These are phyloP conservation scores for Phalacrocorax brasilianus DNA, from an alignment of 2,113 vertebrate genomes.

Conservation along the genomic window DNA sequence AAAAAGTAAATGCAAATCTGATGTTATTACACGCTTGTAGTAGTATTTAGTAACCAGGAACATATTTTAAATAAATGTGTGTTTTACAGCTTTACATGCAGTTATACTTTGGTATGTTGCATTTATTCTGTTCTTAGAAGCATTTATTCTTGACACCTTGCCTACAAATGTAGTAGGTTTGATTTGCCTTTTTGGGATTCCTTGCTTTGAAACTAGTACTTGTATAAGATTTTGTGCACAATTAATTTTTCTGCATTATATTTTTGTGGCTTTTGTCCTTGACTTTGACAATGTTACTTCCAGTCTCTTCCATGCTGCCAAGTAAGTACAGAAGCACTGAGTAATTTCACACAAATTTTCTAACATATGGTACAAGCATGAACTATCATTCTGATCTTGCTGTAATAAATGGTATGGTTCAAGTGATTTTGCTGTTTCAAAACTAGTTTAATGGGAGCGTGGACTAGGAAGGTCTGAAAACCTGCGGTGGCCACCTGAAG, in stretches of 20 bases:
- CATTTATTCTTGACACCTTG: background rate
- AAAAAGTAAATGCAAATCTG: background rate
- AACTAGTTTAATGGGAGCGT: background rate
- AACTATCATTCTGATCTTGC: background rate
- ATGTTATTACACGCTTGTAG: background rate
- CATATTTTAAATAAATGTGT: background rate
- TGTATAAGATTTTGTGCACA: background rate
- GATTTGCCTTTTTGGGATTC: background rate
- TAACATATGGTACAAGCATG: background rate
- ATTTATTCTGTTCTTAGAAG: background rate
- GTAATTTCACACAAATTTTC: background rate
- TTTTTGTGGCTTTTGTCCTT: conserved; percentile 73
- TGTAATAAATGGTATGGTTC: background rate
- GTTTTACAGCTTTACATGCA: background rate
- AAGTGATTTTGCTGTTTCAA: background rate
- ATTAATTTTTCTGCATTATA: background rate
- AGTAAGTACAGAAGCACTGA: conserved; percentile 83
- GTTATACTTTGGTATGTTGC: background rate
- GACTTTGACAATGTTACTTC: conserved; percentile 65
- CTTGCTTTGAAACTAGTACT: background rate
- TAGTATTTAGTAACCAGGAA: background rate
- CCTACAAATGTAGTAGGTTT: background rate
- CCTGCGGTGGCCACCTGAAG: background rate
- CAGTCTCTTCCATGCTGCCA: conserved; percentile 98
- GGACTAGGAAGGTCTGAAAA: background rate